These are phyloP conservation scores for Cetoscarus ocellatus DNA, from an alignment of 2,797 vertebrate genomes.

Conservation along the genomic window DNA sequence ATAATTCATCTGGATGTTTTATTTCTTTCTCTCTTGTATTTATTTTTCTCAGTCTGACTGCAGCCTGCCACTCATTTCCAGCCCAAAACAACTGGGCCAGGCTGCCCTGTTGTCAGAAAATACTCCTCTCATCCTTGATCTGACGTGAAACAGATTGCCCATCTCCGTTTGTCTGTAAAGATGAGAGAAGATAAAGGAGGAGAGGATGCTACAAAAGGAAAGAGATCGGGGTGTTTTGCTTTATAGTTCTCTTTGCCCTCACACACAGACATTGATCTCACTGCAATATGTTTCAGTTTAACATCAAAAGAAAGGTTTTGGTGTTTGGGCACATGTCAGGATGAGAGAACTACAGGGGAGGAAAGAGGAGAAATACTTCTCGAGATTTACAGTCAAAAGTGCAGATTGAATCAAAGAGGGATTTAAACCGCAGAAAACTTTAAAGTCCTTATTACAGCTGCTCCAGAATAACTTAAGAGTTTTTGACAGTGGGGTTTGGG, in stretches of 20 bases:
- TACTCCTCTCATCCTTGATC: conserved; percentile 54
- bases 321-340: conserved; percentile 61
- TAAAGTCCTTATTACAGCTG: conserved; percentile 19
- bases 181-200: conserved; percentile 52
- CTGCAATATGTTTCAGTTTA: conserved; percentile 59
- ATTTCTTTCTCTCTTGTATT: conserved; percentile 59
- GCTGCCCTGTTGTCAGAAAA: conserved; percentile 52
- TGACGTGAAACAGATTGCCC: conserved; percentile 53
- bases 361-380: conserved; percentile 29
- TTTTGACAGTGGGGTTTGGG: conserved; percentile 21
- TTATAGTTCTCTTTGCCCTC: conserved; percentile 56
- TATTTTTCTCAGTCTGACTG: conserved; percentile 68
- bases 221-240: conserved; percentile 61
- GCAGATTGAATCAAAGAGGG: conserved; percentile 50
- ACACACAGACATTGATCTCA: conserved; percentile 60
- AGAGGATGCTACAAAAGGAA: conserved; percentile 53
- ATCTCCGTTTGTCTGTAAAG: conserved; percentile 55
- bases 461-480: conserved; percentile 24
- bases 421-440: conserved; percentile 48
- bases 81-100: conserved; percentile 61
- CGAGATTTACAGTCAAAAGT: conserved; percentile 50
- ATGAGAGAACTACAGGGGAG: conserved; percentile 45
- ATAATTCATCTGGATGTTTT: conserved; percentile 75
- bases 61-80: conserved; percentile 58
- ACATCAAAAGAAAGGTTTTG: conserved; percentile 54